Conservation (phyloP, 1,140 invertebrate species). For the Carposina sasakii region DNA sequence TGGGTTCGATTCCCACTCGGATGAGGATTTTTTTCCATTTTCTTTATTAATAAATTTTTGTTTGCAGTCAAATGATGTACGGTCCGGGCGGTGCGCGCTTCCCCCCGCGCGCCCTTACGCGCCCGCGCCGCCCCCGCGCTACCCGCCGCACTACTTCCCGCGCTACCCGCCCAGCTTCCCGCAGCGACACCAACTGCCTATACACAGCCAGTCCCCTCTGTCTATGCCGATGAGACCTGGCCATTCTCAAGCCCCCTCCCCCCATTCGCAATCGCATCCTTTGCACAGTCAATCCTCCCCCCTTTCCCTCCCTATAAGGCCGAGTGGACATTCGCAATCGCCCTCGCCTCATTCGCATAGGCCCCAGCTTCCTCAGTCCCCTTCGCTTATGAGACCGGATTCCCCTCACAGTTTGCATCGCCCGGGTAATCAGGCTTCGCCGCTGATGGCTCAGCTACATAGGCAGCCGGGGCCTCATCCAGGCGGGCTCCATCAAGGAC, state of each 20-base stretch:
- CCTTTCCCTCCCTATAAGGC: no score
- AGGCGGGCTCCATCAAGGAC: slow-evolving; percentile 17
- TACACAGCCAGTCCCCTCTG: no score
- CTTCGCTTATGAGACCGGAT: not conserved
- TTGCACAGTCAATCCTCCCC: no score
- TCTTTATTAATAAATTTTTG: no score
- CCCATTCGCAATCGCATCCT: slow-evolving; percentile 8
- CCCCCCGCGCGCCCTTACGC: slow-evolving; percentile 12
- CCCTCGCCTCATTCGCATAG: slow-evolving; percentile 15
- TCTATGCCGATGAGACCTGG: no score
- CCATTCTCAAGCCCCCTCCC: no score
- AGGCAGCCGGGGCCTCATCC: slow-evolving; percentile 20
- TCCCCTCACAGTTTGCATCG: no score
- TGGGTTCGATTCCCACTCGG: no score
- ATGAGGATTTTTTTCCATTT: no score
- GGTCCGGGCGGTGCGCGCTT: not conserved
- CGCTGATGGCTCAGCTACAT: not conserved
- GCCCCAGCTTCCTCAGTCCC: slow-evolving; percentile 6
- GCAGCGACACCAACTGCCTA: no score
- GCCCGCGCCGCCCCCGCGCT: slow-evolving; percentile 10
- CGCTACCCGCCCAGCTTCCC: slow-evolving; percentile 14
- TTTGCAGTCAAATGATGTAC: not conserved
- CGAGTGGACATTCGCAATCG: not conserved
- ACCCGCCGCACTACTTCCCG: slow-evolving; percentile 13
- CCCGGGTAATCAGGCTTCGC: no score